A percentile compares a stretch with the other conserved stretches of the same genome.
Evolutionary conservation across 92 coral and sea anemone genomes (phyloP).

Genomic region (Epizoanthus stellaris): DNA sequence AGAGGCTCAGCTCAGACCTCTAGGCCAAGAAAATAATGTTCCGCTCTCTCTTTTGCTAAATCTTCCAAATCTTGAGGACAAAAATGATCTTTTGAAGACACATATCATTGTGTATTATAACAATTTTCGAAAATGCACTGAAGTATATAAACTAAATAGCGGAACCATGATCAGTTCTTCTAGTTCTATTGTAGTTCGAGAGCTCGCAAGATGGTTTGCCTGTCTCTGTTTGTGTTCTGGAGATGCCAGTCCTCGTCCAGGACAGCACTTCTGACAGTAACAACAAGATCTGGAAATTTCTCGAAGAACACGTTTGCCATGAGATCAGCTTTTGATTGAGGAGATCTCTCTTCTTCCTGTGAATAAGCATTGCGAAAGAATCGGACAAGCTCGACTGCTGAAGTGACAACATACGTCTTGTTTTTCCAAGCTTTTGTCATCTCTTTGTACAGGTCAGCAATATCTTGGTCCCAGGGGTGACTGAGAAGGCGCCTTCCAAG

Average conservation of each 20-base stretch:
- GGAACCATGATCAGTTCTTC: no score
- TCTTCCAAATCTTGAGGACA: no score
- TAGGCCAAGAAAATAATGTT: no score
- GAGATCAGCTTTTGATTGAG: constrained; percentile 19
- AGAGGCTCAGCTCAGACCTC: no score
- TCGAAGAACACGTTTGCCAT: constrained; percentile 35
- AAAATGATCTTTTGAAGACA: no score
- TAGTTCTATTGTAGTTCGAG: background rate
- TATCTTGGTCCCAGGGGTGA: no score
- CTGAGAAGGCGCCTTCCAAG: no score
- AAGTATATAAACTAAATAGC: no score
- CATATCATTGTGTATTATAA: no score
- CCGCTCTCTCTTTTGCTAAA: no score
- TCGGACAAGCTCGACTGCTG: constrained; percentile 51
- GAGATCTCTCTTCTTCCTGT: constrained; percentile 65
- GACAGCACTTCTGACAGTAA: constrained; percentile 55
- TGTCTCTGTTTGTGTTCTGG: constrained; percentile 26
- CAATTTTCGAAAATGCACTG: no score
- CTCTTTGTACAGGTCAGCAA: no score
- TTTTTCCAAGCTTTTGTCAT: constrained; percentile 45
- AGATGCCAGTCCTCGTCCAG: constrained; percentile 33
- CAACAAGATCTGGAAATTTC: constrained; percentile 61
- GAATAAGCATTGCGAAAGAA: constrained; percentile 42
- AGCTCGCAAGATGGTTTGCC: constrained; percentile 10
- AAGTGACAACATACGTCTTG: constrained; percentile 41